phyloP scores from a whole-genome alignment of 2,113 vertebrate species.

The Zeus faber region DNA sequence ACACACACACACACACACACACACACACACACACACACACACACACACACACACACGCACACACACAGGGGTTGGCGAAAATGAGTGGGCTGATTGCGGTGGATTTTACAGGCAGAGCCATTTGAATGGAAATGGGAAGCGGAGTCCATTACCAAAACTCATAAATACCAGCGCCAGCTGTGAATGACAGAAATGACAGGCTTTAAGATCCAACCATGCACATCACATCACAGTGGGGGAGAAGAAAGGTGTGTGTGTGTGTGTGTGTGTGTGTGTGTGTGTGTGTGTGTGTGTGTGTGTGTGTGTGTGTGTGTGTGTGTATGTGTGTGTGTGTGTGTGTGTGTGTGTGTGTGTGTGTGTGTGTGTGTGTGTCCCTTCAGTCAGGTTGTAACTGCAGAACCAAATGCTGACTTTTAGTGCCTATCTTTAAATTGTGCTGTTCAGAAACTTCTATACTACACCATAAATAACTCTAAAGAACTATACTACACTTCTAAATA shows the following conservation, averaged over 20 bases:
- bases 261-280: constrained; percentile 25
- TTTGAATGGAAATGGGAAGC: constrained; percentile 69
- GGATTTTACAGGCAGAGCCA: constrained; percentile 58
- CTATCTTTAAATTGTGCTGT: too few species aligned
- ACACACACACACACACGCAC: background rate
- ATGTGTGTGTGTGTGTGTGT: constrained; percentile 8
- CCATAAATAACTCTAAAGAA: too few species aligned
- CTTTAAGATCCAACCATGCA: constrained; percentile 27
- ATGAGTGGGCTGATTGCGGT: constrained; percentile 61
- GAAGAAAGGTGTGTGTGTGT: constrained; percentile 6
- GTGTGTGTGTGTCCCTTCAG: background rate
- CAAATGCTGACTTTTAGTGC: too few species aligned
- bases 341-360: background rate
- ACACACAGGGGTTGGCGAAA: constrained; percentile 44
- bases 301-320: constrained; percentile 6
- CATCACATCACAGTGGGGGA: constrained; percentile 27
- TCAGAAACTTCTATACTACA: too few species aligned
- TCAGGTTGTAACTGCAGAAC: too few species aligned
- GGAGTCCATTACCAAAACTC: constrained; percentile 56
- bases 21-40: background rate
- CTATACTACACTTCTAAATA: too few species aligned
- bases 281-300: constrained; percentile 7
- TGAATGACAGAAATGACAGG: constrained; percentile 39
- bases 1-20: constrained; percentile 19
- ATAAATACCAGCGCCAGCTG: constrained; percentile 52